Evolutionary conservation across 2,888 invertebrate species (phyloP).

Genomic region (Pseudoips prasinana): DNA sequence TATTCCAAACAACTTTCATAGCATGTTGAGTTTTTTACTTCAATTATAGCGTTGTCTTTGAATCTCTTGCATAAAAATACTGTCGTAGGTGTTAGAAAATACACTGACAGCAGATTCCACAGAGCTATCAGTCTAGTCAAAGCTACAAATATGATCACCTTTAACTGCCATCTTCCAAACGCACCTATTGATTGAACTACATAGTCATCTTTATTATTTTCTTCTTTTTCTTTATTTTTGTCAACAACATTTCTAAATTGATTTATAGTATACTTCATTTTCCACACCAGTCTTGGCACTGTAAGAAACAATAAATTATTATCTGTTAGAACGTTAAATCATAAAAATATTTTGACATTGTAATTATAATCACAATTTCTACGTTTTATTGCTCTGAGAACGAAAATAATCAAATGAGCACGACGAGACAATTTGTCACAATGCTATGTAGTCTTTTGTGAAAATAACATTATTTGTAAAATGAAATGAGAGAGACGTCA

Average conservation of each 20-base stretch:
- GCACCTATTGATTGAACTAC: constrained; percentile 50
- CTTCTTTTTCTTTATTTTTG: constrained; percentile 6
- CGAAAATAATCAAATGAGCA: constrained; percentile 4
- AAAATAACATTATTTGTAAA: no score
- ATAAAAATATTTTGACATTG: constrained; percentile 24
- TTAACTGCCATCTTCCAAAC: constrained; percentile 49
- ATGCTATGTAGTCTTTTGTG: no score
- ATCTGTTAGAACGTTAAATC: constrained; percentile 1
- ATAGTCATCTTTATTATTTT: constrained; percentile 45
- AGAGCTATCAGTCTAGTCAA: constrained; percentile 37
- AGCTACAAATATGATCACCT: constrained; percentile 28
- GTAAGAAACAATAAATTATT: constrained; percentile 16
- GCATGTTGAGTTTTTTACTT: constrained; percentile 42
- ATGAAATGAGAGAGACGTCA: no score
- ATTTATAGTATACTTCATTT: constrained; percentile 9
- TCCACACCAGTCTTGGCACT: constrained; percentile 15
- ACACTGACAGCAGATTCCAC: constrained; percentile 45
- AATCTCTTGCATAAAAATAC: constrained; percentile 45
- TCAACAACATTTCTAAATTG: constrained; percentile 3
- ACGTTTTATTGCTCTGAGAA: constrained; percentile 10
- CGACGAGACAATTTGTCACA: constrained; percentile 15
- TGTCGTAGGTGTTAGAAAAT: constrained; percentile 50
- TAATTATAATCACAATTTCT: constrained; percentile 14
- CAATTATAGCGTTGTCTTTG: constrained; percentile 23
- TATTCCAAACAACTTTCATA: constrained; percentile 50